Percentiles rank a stretch among this genome's conserved stretches.
These are phyloP conservation scores for Phragmatobia fuliginosa DNA, from an alignment of 2,888 invertebrate genomes.

Conservation along the genomic window DNA sequence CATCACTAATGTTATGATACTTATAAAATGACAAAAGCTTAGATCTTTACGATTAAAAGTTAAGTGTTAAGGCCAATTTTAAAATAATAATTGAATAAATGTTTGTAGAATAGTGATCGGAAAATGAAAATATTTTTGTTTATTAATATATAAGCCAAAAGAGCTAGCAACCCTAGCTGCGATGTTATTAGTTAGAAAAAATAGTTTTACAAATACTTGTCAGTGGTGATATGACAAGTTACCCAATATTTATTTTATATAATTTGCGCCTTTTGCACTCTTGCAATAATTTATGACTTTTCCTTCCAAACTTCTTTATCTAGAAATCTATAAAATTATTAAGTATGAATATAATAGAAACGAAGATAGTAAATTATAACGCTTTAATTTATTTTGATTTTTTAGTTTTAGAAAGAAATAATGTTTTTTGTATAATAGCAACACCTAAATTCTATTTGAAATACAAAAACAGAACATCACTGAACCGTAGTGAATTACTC, in stretches of 20 bases:
- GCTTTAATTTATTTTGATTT: neutral
- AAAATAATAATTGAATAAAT: neutral
- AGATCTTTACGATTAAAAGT: neutral
- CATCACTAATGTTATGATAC: neutral
- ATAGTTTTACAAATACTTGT: neutral
- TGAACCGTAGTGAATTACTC: conserved; percentile 38
- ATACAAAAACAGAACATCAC: too few relatives aligned
- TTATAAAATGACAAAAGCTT: neutral
- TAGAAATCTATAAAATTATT: too few relatives aligned
- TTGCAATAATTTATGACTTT: too few relatives aligned
- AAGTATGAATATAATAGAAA: too few relatives aligned
- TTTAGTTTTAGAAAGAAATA: neutral
- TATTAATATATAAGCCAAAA: too few relatives aligned
- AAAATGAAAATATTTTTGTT: too few relatives aligned
- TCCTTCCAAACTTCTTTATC: too few relatives aligned
- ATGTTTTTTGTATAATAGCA: neutral
- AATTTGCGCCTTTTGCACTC: too few relatives aligned
- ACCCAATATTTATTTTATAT: too few relatives aligned
- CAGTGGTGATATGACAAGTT: neutral
- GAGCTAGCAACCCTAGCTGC: neutral
- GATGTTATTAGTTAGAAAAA: neutral
- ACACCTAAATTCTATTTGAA: too few relatives aligned
- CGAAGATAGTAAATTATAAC: too few relatives aligned
- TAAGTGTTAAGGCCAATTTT: neutral
- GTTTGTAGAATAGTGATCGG: too few relatives aligned